Percentiles rank a stretch among this genome's conserved stretches.
These are phyloP conservation scores for Macheiramphus alcinus DNA, from an alignment of 2,113 vertebrate species.

Conservation along the genomic window DNA sequence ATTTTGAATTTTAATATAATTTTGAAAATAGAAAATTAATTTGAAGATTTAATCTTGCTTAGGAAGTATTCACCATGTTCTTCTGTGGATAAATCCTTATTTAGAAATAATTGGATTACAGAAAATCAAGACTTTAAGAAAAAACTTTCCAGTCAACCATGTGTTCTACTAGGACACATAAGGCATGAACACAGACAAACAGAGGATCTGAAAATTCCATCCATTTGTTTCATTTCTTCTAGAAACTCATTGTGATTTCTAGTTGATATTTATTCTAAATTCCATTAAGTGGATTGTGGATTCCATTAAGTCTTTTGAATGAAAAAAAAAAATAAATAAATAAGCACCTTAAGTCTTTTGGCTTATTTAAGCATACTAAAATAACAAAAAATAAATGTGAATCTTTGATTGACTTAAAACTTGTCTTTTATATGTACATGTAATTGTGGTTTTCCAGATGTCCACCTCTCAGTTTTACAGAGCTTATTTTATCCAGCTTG, in stretches of 20 bases:
- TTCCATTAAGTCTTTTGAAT: neutral
- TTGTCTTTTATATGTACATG: neutral
- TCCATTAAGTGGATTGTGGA: neutral
- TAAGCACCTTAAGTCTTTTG: neutral
- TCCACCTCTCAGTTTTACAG: neutral
- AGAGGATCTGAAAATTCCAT: neutral
- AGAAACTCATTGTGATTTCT: neutral
- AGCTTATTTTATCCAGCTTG: neutral
- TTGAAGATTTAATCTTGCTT: neutral
- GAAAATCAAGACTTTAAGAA: neutral
- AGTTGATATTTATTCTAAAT: neutral
- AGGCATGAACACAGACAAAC: neutral
- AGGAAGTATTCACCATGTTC: neutral
- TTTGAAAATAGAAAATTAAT: neutral
- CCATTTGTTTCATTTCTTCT: neutral
- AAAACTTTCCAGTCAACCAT: neutral
- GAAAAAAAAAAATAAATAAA: neutral
- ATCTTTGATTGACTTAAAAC: neutral
- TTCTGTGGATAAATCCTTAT: neutral
- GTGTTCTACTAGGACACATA: neutral
- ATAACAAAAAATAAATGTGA: neutral
- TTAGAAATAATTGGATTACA: neutral
- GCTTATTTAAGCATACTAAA: neutral
- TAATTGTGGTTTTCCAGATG: neutral
- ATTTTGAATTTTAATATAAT: neutral